Percentiles rank a stretch among this genome's conserved stretches.
Conservation (phyloP, 2,797 vertebrate genomes). For the Rhincodon typus region DNA sequence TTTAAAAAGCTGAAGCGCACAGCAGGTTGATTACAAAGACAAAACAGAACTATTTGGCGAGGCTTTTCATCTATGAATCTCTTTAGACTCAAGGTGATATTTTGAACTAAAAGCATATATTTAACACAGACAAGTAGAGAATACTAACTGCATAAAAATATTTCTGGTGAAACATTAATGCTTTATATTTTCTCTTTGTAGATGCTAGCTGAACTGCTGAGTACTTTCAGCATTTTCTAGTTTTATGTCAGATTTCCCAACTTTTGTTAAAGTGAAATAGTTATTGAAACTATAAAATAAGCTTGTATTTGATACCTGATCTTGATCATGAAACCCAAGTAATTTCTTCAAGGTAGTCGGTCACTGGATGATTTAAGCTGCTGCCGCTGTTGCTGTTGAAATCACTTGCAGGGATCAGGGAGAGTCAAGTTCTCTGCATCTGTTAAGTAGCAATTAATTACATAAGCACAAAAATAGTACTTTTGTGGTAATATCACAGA, state of each 20-base stretch:
- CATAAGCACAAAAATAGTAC: conserved; percentile 33
- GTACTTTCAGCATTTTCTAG: neutral
- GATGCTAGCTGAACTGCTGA: neutral
- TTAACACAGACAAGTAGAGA: neutral
- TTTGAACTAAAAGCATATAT: neutral
- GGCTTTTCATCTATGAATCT: neutral
- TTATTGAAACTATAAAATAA: neutral
- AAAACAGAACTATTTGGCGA: neutral
- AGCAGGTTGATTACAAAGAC: neutral
- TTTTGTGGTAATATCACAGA: neutral
- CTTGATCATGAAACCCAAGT: conserved; percentile 43
- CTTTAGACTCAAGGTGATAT: neutral
- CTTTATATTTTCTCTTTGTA: neutral
- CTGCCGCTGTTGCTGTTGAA: conserved; percentile 41
- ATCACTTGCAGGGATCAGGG: conserved; percentile 56
- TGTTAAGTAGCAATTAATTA: conserved; percentile 43
- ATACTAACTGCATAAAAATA: neutral
- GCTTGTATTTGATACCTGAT: conserved; percentile 19
- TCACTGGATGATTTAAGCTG: conserved; percentile 43
- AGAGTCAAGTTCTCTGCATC: conserved; percentile 56
- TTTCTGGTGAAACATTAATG: neutral
- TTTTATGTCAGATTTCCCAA: neutral
- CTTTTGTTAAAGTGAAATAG: neutral
- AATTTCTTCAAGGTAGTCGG: conserved; percentile 44
- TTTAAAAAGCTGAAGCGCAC: neutral